Percentiles rank a stretch among this genome's conserved stretches.
Evolutionary conservation across 2,888 invertebrate species (phyloP).

Genomic region (Nemoura dubitans): DNA sequence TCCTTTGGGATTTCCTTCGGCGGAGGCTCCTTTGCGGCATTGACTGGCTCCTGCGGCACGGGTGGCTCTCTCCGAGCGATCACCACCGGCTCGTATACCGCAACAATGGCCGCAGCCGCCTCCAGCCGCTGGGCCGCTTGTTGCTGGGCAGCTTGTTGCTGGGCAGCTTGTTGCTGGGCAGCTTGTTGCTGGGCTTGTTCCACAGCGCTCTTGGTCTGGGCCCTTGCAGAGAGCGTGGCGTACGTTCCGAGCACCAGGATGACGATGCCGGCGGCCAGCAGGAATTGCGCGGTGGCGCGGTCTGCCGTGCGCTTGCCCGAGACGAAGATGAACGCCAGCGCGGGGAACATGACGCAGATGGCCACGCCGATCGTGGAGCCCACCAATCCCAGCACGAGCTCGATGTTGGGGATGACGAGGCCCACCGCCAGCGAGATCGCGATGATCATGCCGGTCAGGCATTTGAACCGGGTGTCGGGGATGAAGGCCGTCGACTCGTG

Average conservation of each 20-base stretch:
- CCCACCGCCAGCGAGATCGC: slow-evolving; percentile 79
- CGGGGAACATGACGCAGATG: slow-evolving; percentile 92
- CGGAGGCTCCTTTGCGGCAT: too few relatives aligned
- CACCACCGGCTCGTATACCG: slow-evolving; percentile 46
- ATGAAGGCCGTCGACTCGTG: slow-evolving; percentile 79
- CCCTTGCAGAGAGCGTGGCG: slow-evolving; percentile 65
- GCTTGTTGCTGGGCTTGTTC: too few relatives aligned
- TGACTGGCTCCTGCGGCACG: slow-evolving; percentile 59
- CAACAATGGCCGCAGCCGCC: neutral
- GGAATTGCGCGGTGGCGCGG: slow-evolving; percentile 79
- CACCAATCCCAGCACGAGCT: slow-evolving; percentile 91
- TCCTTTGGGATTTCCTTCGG: too few relatives aligned
- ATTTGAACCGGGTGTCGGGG: slow-evolving; percentile 83
- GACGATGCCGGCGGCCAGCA: slow-evolving; percentile 83
- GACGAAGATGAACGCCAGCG: slow-evolving; percentile 86
- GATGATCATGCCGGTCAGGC: slow-evolving; percentile 84
- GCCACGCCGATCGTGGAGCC: slow-evolving; percentile 96
- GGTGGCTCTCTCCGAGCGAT: slow-evolving; percentile 58
- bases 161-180: too few relatives aligned
- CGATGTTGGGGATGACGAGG: slow-evolving; percentile 90
- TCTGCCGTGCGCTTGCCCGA: slow-evolving; percentile 87
- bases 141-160: too few relatives aligned
- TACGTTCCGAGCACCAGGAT: slow-evolving; percentile 91
- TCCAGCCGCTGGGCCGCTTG: neutral
- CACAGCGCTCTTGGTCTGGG: slow-evolving; percentile 50